phyloP scores from a whole-genome alignment of 2,113 vertebrate genomes.

The Tympanuchus pallidicinctus region DNA sequence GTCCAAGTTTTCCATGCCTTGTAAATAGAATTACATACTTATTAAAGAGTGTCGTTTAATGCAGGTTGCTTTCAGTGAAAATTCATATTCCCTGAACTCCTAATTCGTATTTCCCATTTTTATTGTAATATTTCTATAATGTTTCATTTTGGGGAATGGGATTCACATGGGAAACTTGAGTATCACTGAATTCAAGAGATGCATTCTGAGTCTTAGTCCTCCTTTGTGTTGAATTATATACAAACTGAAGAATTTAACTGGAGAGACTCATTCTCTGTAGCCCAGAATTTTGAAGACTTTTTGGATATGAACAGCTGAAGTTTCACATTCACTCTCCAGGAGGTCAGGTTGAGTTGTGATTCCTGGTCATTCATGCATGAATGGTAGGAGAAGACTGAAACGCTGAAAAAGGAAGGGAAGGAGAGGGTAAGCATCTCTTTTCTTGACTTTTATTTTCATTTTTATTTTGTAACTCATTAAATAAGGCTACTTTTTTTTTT shows the following conservation, averaged over 20 bases:
- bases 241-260: background rate
- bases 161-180: background rate
- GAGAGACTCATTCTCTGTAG: background rate
- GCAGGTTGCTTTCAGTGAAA: background rate
- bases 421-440: background rate
- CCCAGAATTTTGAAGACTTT: background rate
- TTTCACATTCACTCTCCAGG: background rate
- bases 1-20: background rate
- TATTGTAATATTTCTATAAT: background rate
- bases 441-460: background rate
- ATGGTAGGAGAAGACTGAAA: background rate
- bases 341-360: background rate
- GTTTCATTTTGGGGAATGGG: background rate
- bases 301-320: background rate
- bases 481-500: background rate
- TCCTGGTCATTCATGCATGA: fast-evolving
- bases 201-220: background rate
- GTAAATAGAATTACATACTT: background rate
- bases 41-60: background rate
- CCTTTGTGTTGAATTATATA: background rate
- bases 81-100: background rate
- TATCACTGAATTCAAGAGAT: background rate
- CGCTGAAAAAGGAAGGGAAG: background rate
- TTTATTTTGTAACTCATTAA: background rate
- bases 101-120: background rate